Evolutionary conservation across 2,113 vertebrate species (phyloP).

Genomic region (Apaloderma vittatum): DNA sequence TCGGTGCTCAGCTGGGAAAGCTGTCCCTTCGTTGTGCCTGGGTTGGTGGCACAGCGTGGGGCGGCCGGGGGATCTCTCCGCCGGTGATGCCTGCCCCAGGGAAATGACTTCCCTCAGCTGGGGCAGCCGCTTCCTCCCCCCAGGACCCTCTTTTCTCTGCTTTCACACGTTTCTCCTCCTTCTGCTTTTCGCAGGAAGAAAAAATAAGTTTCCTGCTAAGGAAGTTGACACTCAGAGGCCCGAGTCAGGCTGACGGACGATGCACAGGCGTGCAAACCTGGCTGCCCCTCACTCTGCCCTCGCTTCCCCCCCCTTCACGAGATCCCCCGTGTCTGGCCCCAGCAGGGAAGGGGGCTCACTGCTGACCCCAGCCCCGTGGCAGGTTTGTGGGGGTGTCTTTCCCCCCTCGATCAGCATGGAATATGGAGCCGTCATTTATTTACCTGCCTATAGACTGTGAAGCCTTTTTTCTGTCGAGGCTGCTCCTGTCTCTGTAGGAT

Average conservation of each 20-base stretch:
- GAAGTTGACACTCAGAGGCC: background rate
- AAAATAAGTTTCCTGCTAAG: constrained; percentile 38
- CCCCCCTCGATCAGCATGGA: accelerated
- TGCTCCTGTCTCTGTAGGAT: background rate
- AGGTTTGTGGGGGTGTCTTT: accelerated
- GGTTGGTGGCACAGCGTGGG: background rate
- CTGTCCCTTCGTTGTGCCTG: accelerated
- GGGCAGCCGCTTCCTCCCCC: background rate
- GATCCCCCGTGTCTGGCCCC: accelerated
- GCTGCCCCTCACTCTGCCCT: background rate
- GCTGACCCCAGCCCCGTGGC: background rate
- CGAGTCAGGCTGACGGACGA: accelerated
- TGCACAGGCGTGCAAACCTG: background rate
- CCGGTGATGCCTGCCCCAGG: accelerated
- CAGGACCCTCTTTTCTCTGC: accelerated
- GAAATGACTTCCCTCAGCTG: background rate
- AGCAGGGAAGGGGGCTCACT: background rate
- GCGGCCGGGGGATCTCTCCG: accelerated
- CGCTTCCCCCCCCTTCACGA: background rate
- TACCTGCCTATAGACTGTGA: accelerated
- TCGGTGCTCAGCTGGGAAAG: background rate
- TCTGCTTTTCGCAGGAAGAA: constrained; percentile 68
- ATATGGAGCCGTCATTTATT: accelerated
- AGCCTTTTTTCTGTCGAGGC: background rate
- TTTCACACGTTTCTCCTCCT: background rate